Percentiles rank a stretch among this genome's conserved stretches.
phyloP scores from a whole-genome alignment of 2,888 invertebrate species.

The Mimumesa dahlbomi region DNA sequence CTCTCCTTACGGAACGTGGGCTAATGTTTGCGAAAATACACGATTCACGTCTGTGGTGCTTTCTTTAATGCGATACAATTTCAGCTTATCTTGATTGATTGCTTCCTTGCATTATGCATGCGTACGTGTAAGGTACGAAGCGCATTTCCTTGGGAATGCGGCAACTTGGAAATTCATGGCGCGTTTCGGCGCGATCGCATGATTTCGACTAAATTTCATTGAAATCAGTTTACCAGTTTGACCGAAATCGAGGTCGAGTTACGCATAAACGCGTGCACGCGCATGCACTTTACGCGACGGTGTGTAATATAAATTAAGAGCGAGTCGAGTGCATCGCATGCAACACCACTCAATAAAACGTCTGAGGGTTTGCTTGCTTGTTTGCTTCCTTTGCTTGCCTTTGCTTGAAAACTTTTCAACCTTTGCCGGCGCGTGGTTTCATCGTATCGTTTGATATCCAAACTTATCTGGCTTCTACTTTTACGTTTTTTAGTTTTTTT shows the following conservation, averaged over 20 bases:
- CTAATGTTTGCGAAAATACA: background rate
- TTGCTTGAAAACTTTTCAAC: too few species aligned
- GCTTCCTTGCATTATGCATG: constrained; percentile 42
- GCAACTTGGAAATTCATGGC: constrained; percentile 31
- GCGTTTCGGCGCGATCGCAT: constrained; percentile 24
- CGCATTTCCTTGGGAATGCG: constrained; percentile 28
- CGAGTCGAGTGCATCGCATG: background rate
- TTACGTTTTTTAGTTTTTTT: too few species aligned
- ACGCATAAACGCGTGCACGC: constrained; percentile 1
- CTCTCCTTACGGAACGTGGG: too few species aligned
- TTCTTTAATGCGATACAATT: constrained; percentile 26
- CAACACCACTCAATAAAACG: constrained; percentile 9
- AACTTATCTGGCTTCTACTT: too few species aligned
- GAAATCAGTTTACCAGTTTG: constrained; percentile 1
- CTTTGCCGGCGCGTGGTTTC: too few species aligned
- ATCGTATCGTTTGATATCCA: too few species aligned
- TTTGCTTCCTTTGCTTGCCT: too few species aligned
- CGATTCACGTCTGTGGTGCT: background rate
- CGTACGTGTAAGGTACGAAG: constrained; percentile 33
- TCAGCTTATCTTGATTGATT: constrained; percentile 45
- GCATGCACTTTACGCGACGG: background rate
- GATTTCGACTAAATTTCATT: background rate
- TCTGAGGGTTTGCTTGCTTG: background rate
- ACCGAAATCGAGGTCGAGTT: constrained; percentile 2
- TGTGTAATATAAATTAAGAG: constrained; percentile 10